phyloP scores from a whole-genome alignment of 1,140 invertebrate genomes.

The Sinonovacula constricta region DNA sequence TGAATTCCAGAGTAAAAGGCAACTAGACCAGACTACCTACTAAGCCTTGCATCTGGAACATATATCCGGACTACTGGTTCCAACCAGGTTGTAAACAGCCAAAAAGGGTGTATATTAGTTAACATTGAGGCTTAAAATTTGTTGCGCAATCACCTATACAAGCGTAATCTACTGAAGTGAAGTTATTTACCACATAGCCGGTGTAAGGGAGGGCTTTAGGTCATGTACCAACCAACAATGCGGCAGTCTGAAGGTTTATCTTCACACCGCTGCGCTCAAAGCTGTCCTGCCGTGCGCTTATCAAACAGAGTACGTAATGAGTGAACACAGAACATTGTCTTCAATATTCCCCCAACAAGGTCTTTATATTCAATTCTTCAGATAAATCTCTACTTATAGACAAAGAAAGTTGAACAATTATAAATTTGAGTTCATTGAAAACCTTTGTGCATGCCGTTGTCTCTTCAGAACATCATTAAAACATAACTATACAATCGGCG shows the following conservation, averaged over 20 bases:
- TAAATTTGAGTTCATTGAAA: neutral
- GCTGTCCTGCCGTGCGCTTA: slow-evolving; percentile 14
- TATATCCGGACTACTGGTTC: too few relatives aligned
- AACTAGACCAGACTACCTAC: too few relatives aligned
- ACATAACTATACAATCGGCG: neutral
- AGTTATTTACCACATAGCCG: neutral
- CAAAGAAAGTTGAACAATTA: neutral
- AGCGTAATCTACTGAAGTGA: neutral
- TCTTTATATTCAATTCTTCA: neutral
- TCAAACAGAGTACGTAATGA: slow-evolving; percentile 20
- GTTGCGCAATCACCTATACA: neutral
- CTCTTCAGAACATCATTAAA: neutral
- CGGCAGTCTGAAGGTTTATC: slow-evolving; percentile 9
- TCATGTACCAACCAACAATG: neutral
- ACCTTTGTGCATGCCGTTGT: neutral
- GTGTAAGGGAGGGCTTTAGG: neutral
- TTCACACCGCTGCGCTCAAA: slow-evolving; percentile 4
- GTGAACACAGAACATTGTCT: slow-evolving; percentile 34
- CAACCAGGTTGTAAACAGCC: too few relatives aligned
- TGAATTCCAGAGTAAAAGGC: too few relatives aligned
- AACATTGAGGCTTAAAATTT: neutral
- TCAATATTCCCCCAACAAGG: neutral
- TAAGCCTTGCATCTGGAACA: too few relatives aligned
- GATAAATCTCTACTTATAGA: neutral
- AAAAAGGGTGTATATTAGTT: neutral